phyloP scores from a whole-genome alignment of 2,113 vertebrate genomes.

The Ammospiza caudacuta region DNA sequence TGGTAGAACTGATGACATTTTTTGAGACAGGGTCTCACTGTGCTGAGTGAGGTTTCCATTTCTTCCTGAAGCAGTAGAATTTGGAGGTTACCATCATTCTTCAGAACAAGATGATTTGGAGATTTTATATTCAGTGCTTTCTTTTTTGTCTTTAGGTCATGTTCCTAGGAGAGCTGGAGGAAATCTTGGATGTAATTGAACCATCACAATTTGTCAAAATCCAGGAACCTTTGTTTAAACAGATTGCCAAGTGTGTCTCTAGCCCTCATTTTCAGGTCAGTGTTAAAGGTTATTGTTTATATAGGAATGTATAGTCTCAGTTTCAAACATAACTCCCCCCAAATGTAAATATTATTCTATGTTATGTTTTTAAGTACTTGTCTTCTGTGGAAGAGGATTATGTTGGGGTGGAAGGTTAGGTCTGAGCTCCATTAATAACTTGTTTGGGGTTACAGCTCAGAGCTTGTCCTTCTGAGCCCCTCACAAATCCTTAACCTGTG shows the following conservation, averaged over 20 bases:
- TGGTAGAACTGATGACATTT: not conserved
- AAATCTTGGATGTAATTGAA: conserved; percentile 98
- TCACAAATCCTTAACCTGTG: not conserved
- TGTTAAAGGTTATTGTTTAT: not conserved
- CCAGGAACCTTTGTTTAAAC: conserved; percentile 98
- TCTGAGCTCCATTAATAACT: not conserved
- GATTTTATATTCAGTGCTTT: not conserved
- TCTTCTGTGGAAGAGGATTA: not conserved
- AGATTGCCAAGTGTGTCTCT: conserved; percentile 98
- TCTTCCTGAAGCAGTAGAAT: not conserved
- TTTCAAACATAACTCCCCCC: not conserved
- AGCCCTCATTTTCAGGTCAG: conserved; percentile 99
- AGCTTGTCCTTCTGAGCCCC: not conserved
- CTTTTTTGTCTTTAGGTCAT: conserved; percentile 84
- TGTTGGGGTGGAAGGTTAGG: not conserved
- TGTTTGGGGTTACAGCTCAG: not conserved
- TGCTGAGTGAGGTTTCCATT: not conserved
- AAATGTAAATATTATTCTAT: not conserved
- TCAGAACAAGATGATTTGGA: not conserved
- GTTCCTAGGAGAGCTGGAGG: conserved; percentile 97
- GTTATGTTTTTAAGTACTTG: not conserved
- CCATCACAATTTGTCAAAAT: conserved; percentile 98
- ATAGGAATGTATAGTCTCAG: not conserved
- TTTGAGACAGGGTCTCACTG: not conserved
- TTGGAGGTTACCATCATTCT: not conserved